Base-by-base conservation (phyloP, 2,888 invertebrate species). In the Thera britannica region DNA sequence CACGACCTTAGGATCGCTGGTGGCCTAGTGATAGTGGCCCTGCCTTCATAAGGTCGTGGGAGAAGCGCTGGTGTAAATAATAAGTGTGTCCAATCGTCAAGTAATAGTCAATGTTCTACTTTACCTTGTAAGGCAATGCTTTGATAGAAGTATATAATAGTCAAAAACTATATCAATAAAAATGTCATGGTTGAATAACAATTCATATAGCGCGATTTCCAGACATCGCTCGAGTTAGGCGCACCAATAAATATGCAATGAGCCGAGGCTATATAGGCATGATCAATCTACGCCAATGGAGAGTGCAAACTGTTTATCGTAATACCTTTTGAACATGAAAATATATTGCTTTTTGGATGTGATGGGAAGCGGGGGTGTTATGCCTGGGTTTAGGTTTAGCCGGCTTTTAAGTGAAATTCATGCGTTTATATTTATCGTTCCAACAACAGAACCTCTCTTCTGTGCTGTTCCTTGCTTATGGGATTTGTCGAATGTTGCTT, bases 191-290 rank as follows among this genome's bases (percentile, higher is more conserved):
- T 82, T 81, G 76, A 82, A 82, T 84, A 81, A 72, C 74, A 80
- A 82, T 81, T 74, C 80, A 82, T 85, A 83, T 81, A 80, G 62
- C 71, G 69, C 73, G 78, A 78, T 77, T 76, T 75, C 72, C 70
- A 68, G 75, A 77, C 77, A 81, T 81, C 77, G 76, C 75, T 77
- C 73, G 76, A 81, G 79, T 82, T 84, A 82, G 83, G 79, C 81
- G 82, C 72, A 73, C 77, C 86, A 85, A 88, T 89, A 88, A 88
- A 90, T 89, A 90, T 87, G 85, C 89, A 84, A 86, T 84, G 87
- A 85, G 81, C 75, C 80, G 23, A 23, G 23, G 23, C 23, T 23
- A 23, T 23, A 23, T 23, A 52, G 52, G 74, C 68, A 77, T 85
- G 83, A 89, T 88, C 86, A 86, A 86, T 88, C 86, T 73, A 81